Evolutionary conservation across 2,113 vertebrate genomes (phyloP).

Genomic region (Rhea pennata): DNA sequence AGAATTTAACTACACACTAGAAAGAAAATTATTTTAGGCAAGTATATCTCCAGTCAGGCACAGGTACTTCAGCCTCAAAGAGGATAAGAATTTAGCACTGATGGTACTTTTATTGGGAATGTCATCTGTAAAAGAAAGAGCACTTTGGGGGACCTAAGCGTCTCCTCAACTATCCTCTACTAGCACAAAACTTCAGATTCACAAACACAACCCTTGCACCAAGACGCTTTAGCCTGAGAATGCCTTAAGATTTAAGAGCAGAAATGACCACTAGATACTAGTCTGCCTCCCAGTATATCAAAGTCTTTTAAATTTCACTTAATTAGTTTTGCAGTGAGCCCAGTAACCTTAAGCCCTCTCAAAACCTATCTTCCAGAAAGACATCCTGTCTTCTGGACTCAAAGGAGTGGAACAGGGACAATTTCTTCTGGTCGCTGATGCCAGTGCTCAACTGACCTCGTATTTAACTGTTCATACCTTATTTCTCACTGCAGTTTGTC

Average conservation of each 20-base stretch:
- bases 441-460: slow-evolving; percentile 13
- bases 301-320: not conserved
- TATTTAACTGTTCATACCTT: slow-evolving; percentile 49
- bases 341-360: not conserved
- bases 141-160: fast-evolving
- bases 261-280: not conserved
- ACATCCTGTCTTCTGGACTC: slow-evolving; percentile 1
- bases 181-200: not conserved
- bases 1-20: not conserved
- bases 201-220: not conserved
- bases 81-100: not conserved
- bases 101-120: not conserved
- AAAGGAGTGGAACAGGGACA: not conserved
- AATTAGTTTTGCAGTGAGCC: not conserved
- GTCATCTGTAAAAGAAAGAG: not conserved
- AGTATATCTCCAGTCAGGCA: not conserved
- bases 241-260: not conserved
- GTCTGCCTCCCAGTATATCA: not conserved
- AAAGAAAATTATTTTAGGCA: not conserved
- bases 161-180: not conserved
- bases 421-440: slow-evolving; percentile 33
- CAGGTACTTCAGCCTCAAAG: not conserved
- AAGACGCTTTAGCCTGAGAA: not conserved
- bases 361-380: slow-evolving; percentile 16
- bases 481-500: slow-evolving; percentile 56